phyloP scores from a whole-genome alignment of 2,797 vertebrate species.

The Phrynocephalus forsythii region DNA sequence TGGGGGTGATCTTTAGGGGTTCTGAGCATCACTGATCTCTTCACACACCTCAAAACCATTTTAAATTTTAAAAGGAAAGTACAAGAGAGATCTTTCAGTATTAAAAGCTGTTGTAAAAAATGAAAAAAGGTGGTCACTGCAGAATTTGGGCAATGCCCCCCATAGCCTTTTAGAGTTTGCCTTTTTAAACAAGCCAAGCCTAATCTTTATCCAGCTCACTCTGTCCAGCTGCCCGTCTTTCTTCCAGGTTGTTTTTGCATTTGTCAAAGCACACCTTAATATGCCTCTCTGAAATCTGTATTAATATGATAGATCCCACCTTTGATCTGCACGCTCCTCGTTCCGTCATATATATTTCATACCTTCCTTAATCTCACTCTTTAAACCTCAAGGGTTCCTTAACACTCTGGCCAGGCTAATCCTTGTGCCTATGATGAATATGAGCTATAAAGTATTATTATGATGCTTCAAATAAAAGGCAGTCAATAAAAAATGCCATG shows the following conservation, averaged over 20 bases:
- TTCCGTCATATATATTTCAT: slow-evolving; percentile 1
- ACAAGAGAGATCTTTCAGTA: too few relatives aligned
- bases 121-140: too few relatives aligned
- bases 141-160: too few relatives aligned
- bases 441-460: slow-evolving; percentile 34
- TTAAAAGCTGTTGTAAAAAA: too few relatives aligned
- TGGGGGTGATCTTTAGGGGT: too few relatives aligned
- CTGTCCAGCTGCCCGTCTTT: background rate
- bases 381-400: background rate
- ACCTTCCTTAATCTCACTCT: slow-evolving; percentile 14
- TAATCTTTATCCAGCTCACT: background rate
- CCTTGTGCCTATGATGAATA: slow-evolving; percentile 30
- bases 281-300: background rate
- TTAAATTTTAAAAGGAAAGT: too few relatives aligned
- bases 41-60: too few relatives aligned
- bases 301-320: background rate
- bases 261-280: background rate
- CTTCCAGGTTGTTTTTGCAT: background rate
- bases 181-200: background rate
- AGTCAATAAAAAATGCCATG: background rate
- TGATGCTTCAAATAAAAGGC: background rate
- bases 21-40: too few relatives aligned
- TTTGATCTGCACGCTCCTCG: background rate
- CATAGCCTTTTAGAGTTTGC: too few relatives aligned
- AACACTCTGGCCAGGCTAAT: slow-evolving; percentile 10